Conservation (phyloP, 1,140 invertebrate species). For the Colletes gigas region DNA sequence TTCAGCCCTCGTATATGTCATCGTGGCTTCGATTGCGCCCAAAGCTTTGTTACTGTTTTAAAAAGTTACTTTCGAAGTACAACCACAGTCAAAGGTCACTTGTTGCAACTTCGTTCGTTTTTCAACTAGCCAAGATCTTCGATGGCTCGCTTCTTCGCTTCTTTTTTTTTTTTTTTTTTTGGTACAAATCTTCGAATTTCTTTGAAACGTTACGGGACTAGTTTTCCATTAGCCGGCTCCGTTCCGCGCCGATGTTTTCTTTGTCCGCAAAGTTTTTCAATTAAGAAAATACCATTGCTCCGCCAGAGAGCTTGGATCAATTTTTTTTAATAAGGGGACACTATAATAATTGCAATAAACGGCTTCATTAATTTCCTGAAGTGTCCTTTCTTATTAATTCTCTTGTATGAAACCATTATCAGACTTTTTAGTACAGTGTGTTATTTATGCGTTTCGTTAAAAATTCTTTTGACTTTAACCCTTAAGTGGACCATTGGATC, state of each 20-base stretch:
- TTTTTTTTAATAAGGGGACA: too few species aligned
- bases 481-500: too few species aligned
- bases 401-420: too few species aligned
- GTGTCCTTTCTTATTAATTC: too few species aligned
- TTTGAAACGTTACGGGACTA: not conserved
- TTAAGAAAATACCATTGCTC: not conserved
- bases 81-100: not conserved
- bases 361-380: too few species aligned
- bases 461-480: too few species aligned
- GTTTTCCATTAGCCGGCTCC: not conserved
- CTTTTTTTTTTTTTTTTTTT: not conserved
- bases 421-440: too few species aligned
- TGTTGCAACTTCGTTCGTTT: constrained; percentile 17
- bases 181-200: not conserved
- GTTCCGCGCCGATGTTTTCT: not conserved
- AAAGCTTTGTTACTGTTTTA: not conserved
- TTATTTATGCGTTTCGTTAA: too few species aligned
- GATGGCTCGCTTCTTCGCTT: not conserved
- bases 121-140: constrained; percentile 12
- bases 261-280: not conserved
- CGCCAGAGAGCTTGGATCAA: not conserved
- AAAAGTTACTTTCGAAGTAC: constrained; percentile 1
- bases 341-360: too few species aligned
- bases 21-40: not conserved
- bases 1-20: not conserved